Percentiles rank a stretch among this genome's conserved stretches.
Conservation (phyloP, 2,113 vertebrate genomes). For the Beaufortia kweichowensis region DNA sequence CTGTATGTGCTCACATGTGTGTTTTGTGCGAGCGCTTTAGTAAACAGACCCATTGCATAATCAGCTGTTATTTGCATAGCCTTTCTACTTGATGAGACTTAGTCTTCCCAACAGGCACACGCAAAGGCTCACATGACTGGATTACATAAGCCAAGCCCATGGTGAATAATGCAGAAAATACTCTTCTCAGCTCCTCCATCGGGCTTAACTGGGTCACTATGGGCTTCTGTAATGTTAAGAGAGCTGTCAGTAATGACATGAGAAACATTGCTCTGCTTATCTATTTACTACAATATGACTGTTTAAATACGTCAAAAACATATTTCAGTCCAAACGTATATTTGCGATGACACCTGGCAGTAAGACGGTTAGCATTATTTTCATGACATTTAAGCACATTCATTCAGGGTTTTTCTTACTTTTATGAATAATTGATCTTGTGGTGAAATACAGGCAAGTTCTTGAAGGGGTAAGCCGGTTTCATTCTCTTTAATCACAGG, state of each 20-base stretch:
- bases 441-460: not conserved
- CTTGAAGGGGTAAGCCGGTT: not conserved
- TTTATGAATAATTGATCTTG: not conserved
- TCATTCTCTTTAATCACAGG: not conserved
- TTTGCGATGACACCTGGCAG: too few species aligned
- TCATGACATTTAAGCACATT: too few species aligned
- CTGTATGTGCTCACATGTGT: slow-evolving; percentile 18
- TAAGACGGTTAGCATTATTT: too few species aligned
- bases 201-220: slow-evolving; percentile 58
- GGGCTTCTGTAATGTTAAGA: slow-evolving; percentile 38
- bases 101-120: slow-evolving; percentile 58
- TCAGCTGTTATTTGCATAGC: slow-evolving; percentile 66
- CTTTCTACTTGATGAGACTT: slow-evolving; percentile 65
- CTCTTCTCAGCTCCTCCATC: slow-evolving; percentile 38
- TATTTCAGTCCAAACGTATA: too few species aligned
- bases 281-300: not conserved
- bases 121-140: slow-evolving; percentile 70
- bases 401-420: not conserved
- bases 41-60: slow-evolving; percentile 69
- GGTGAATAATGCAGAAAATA: slow-evolving; percentile 56
- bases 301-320: too few species aligned
- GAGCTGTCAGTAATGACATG: not conserved
- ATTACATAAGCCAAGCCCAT: slow-evolving; percentile 67
- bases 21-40: slow-evolving; percentile 54
- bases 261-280: not conserved